These are phyloP conservation scores for Eudorcas thomsonii DNA, from an alignment of 2,113 vertebrate species.

Conservation along the genomic window DNA sequence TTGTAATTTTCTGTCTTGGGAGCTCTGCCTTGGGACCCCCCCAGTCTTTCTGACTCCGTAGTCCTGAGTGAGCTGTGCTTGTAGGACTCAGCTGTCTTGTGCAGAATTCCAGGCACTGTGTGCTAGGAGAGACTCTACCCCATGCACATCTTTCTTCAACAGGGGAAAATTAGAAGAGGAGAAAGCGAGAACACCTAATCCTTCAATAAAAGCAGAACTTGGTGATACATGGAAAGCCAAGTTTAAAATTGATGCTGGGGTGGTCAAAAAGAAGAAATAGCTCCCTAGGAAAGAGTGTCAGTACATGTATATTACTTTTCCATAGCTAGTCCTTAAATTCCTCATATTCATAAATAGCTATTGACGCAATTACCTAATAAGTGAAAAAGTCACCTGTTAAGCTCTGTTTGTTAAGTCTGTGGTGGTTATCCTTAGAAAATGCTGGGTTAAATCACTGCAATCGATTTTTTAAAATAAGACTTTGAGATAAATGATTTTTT, in stretches of 20 bases:
- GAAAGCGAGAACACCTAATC: rapidly evolving
- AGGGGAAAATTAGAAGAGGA: not conserved
- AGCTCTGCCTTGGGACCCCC: not conserved
- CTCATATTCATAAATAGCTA: not conserved
- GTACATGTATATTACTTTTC: rapidly evolving
- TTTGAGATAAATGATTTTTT: not conserved
- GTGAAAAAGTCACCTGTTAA: not conserved
- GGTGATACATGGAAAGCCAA: not conserved
- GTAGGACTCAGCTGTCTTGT: rapidly evolving
- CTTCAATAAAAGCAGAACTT: not conserved
- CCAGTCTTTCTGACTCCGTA: rapidly evolving
- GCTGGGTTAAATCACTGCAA: not conserved
- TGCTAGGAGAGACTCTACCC: not conserved
- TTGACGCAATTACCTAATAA: not conserved
- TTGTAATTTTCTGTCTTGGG: not conserved
- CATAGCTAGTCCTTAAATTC: not conserved
- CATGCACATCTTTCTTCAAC: not conserved
- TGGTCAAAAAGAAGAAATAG: not conserved
- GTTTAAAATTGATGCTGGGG: not conserved
- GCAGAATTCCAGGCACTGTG: rapidly evolving
- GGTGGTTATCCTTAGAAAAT: not conserved
- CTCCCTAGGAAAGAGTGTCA: not conserved
- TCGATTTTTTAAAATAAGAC: not conserved
- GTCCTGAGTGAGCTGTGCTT: not conserved
- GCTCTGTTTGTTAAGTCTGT: not conserved